Conservation (phyloP, 2,888 invertebrate species). For the Autographa pulchrina region DNA sequence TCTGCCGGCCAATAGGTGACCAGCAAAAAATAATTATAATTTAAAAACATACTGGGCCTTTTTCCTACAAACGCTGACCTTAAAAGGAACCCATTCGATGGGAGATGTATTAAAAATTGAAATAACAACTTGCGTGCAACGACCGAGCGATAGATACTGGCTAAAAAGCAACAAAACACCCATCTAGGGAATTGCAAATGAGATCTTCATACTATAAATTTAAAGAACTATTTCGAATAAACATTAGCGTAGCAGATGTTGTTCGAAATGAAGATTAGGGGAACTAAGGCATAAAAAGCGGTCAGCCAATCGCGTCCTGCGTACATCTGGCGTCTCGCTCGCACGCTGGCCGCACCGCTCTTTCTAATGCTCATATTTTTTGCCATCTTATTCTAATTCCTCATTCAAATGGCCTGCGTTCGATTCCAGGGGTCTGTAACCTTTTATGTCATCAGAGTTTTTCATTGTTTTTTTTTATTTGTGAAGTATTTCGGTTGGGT, state of each 20-base stretch:
- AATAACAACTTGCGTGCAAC: constrained; percentile 83
- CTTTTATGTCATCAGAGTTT: constrained; percentile 67
- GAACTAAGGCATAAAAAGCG: constrained; percentile 89
- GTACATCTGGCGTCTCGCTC: constrained; percentile 75
- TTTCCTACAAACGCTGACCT: constrained; percentile 76
- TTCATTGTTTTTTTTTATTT: constrained; percentile 48
- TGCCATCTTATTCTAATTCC: constrained; percentile 88
- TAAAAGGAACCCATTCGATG: constrained; percentile 80
- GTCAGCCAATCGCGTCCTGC: constrained; percentile 83
- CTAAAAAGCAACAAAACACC: constrained; percentile 76
- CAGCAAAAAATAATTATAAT: constrained; percentile 75
- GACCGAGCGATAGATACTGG: constrained; percentile 76
- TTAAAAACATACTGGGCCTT: constrained; percentile 69
- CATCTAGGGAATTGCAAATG: constrained; percentile 76
- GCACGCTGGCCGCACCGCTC: constrained; percentile 72
- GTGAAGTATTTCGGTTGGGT: constrained; percentile 53
- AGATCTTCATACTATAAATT: constrained; percentile 81
- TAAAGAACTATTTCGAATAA: constrained; percentile 86
- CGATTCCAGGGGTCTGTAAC: constrained; percentile 84
- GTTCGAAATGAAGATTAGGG: constrained; percentile 88
- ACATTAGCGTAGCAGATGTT: constrained; percentile 87
- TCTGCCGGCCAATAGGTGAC: constrained; percentile 75
- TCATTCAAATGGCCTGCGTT: constrained; percentile 84
- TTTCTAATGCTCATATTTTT: constrained; percentile 89
- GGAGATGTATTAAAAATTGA: constrained; percentile 85